Conservation (phyloP, 1,140 invertebrate species). For the Agrypnia vestita region DNA sequence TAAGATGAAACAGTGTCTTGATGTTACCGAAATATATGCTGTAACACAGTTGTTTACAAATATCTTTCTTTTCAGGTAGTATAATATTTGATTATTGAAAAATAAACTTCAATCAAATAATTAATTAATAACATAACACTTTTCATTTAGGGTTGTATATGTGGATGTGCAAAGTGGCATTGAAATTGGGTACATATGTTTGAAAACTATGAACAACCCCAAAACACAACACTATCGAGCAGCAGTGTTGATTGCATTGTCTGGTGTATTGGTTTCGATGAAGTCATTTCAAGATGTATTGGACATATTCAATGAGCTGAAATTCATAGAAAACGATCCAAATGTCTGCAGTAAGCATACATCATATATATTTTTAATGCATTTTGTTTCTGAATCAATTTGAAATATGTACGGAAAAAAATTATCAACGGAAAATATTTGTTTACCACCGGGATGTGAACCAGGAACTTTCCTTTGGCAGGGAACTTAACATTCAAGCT, state of each 20-base stretch:
- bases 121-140: background rate
- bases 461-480: too few species aligned
- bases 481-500: too few species aligned
- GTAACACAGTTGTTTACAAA: constrained; percentile 64
- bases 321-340: background rate
- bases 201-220: constrained; percentile 62
- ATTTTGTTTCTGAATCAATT: too few species aligned
- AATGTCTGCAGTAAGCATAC: constrained; percentile 19
- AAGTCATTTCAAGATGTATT: background rate
- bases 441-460: too few species aligned
- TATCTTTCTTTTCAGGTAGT: constrained; percentile 65
- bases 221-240: constrained; percentile 61
- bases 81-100: background rate
- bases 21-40: constrained; percentile 63
- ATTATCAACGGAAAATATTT: too few species aligned
- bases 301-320: constrained; percentile 11
- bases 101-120: constrained; percentile 1
- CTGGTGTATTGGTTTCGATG: background rate
- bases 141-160: background rate
- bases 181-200: constrained; percentile 64
- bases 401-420: too few species aligned
- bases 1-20: constrained; percentile 62
- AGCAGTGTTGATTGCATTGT: constrained; percentile 61
- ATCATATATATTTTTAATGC: background rate
- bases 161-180: constrained; percentile 59